Base-by-base conservation (phyloP, 2,113 vertebrate genomes). In the Trinectes maculatus region DNA sequence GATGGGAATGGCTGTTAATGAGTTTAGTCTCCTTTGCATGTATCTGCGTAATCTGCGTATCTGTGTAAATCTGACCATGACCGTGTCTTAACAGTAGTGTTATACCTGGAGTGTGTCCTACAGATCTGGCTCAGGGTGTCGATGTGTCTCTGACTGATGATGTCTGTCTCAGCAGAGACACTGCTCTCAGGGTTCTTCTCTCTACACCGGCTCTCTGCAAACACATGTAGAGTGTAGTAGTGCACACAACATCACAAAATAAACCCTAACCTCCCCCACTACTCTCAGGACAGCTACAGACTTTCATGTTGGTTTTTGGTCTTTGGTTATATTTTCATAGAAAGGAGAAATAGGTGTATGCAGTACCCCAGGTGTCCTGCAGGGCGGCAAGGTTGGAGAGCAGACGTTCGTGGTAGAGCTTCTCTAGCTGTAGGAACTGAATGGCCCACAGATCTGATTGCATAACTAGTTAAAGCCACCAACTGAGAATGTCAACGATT, bases 341-440 rank as follows among this genome's bases (percentile, higher is more conserved):
- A 28, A 3, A 26, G 2, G 10, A n/a, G 21, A 49, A 43, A 36
- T 3, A 25, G n/a, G 43, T 60, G 26, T n/a, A 46, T 33, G 67
- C 90, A 93, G 90, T 89, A 99, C 98, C 96, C 96, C 96, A 99
- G 59, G 94, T 92, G 6, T 97, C 93, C 82, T 98, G 95, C 87
- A 99, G 92, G 60, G 92, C 80, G 40, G 93, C 90, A 36, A 99
- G 93, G 90, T 99, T 99, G 78, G 93, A 92, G 33, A 99, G 94
- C 52, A 99, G 84, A 22, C 95, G 94, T 55, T 99, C 92, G 18
- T 98, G 96, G 83, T 99, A 99, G 4, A 97, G 71, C 47, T 92
- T 93, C 90, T 99, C 98, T 48, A 99, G 92, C 75, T 95, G 94
- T 56, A 99, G 93, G 83, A 99, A 97, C 71, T 95, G 94, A 79